phyloP scores from a whole-genome alignment of 30 jellyfish, hydroid and myxozoan genomes.

The Nemopilema nomurai region DNA sequence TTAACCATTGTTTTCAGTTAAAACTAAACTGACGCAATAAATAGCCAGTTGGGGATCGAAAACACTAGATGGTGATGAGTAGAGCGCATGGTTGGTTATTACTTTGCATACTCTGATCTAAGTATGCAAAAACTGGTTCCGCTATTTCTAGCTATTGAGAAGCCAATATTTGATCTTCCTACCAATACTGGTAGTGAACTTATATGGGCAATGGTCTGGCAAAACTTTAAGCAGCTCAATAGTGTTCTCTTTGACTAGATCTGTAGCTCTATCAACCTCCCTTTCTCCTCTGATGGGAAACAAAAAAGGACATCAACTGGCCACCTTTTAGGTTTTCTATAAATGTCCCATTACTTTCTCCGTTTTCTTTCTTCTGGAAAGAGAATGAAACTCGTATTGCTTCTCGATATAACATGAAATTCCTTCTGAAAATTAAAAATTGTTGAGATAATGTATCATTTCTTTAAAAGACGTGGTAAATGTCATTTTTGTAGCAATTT shows the following conservation, averaged over 20 bases:
- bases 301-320: slow-evolving; percentile 14
- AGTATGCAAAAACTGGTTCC: too few species aligned
- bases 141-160: too few species aligned
- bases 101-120: too few species aligned
- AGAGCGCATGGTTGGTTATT: too few species aligned
- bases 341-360: neutral
- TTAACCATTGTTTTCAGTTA: too few species aligned
- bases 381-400: slow-evolving; percentile 1
- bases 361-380: slow-evolving; percentile 12
- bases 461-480: neutral
- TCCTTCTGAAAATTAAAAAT: neutral
- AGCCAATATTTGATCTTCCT: neutral
- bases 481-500: neutral
- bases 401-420: neutral
- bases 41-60: too few species aligned
- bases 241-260: too few species aligned
- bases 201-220: slow-evolving; percentile 7
- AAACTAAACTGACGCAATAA: too few species aligned
- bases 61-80: too few species aligned
- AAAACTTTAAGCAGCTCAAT: neutral
- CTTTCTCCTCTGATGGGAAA: neutral
- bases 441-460: neutral
- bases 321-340: slow-evolving; percentile 10
- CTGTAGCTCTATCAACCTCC: neutral
- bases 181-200: neutral